Conservation (phyloP, 2,888 invertebrate genomes). For the Athrips mouffetella region DNA sequence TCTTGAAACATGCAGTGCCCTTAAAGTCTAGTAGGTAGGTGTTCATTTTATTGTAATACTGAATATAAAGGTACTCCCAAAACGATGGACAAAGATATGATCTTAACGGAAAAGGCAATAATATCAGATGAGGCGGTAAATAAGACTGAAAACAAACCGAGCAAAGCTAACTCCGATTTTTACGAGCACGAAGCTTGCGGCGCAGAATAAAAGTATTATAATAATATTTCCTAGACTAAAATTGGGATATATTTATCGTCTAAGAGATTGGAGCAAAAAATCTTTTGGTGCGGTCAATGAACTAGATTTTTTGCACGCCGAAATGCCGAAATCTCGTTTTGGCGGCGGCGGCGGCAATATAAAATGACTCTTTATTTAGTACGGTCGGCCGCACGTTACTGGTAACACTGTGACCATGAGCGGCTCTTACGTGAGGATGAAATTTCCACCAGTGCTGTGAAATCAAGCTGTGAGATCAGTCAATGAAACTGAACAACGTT, state of each 20-base stretch:
- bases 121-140: neutral
- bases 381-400: too few relatives aligned
- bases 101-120: neutral
- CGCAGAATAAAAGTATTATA: neutral
- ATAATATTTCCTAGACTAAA: neutral
- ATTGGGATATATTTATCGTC: neutral
- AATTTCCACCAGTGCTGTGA: too few relatives aligned
- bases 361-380: too few relatives aligned
- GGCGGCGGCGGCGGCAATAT: neutral
- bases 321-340: conserved; percentile 3
- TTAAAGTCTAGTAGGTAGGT: too few relatives aligned
- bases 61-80: too few relatives aligned
- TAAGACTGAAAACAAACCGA: neutral
- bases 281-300: neutral
- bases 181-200: neutral
- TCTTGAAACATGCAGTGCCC: too few relatives aligned
- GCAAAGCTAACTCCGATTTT: neutral
- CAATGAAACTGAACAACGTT: too few relatives aligned
- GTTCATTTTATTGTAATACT: too few relatives aligned
- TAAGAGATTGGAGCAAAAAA: neutral
- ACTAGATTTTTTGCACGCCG: neutral
- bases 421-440: too few relatives aligned
- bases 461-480: too few relatives aligned
- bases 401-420: too few relatives aligned
- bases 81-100: neutral